Base-by-base conservation (phyloP, 1,140 invertebrate genomes). In the Pogonognathellus flavescens region DNA sequence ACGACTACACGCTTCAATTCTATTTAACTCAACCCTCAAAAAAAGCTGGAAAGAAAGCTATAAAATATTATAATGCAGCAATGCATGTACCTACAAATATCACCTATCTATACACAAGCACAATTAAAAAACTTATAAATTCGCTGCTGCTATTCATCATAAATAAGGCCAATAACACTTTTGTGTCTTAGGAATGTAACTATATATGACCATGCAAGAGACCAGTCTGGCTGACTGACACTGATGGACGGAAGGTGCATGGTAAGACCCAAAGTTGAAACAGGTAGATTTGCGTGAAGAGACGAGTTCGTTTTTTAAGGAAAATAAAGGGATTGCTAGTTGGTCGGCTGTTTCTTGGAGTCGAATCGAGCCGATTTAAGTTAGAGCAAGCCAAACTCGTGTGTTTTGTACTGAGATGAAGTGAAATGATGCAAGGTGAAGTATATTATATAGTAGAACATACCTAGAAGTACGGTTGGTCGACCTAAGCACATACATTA, bases 241-340 rank as follows among this genome's bases (percentile, higher is more conserved):
- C 70, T 76, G 70, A 76, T 50, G 70, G 70, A 76, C 70, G 70
- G 70, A 76, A 76, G 70, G 70, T 76, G 70, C 25, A 18, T n/a
- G n/a, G 70, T 49, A 25, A 76, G 70, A 76, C 41, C 70, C 70
- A 76, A 76, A 76, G 70, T 76, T 76, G 70, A 31, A 76, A 76
- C 70, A 76, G 70, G 70, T 76, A 76, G 70, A 76, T 76, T 76
- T 76, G 70, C 70, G 70, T 76, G 70, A 76, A 76, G 70, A 76
- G 70, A 76, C 70, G 70, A 76, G 70, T 13, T 76, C 6, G 25
- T 76, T 76, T 76, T 76, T 76, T 66, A 66, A 66, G 62, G 62
- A 25, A 62, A 66, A 66, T 25, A 13, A 66, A 66, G 62, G 62
- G 62, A 66, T 66, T 66, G 62, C 22, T 66, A 13, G 20, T 66